Evolutionary conservation across 2,113 vertebrate species (phyloP).

Genomic region (Nesogale talazaci): DNA sequence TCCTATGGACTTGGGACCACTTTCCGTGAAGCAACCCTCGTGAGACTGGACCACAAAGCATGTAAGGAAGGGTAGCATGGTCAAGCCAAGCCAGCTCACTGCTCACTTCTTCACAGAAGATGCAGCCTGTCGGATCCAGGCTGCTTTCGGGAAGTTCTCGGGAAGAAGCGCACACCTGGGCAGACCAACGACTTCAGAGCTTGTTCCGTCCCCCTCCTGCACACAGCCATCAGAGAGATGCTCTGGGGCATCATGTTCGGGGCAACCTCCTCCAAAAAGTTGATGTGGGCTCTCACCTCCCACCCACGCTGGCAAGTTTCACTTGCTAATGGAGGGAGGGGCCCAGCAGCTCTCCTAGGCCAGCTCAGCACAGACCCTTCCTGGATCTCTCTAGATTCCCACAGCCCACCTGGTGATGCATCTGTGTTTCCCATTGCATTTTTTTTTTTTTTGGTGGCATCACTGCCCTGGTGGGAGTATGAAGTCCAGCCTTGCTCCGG

Average conservation of each 20-base stretch:
- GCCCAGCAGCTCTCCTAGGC: background rate
- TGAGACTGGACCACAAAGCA: background rate
- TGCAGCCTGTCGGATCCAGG: background rate
- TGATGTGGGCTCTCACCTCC: background rate
- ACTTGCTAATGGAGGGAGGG: background rate
- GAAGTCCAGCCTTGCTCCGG: no score
- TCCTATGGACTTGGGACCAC: background rate
- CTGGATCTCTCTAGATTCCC: background rate
- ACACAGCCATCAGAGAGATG: background rate
- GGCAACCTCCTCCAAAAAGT: background rate
- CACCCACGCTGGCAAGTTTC: background rate
- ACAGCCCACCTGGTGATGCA: background rate
- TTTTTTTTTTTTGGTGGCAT: no score
- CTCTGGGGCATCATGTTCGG: background rate
- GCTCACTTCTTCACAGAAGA: background rate
- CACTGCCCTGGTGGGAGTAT: no score
- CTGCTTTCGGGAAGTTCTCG: background rate
- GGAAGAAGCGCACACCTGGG: background rate
- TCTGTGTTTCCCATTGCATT: conserved; percentile 6
- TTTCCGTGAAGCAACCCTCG: background rate
- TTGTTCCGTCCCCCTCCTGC: background rate
- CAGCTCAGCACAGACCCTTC: background rate
- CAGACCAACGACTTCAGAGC: background rate
- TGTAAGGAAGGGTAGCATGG: background rate
- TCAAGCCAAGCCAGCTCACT: background rate